Conservation (phyloP, 1,140 invertebrate genomes). For the Araneus ventricosus region DNA sequence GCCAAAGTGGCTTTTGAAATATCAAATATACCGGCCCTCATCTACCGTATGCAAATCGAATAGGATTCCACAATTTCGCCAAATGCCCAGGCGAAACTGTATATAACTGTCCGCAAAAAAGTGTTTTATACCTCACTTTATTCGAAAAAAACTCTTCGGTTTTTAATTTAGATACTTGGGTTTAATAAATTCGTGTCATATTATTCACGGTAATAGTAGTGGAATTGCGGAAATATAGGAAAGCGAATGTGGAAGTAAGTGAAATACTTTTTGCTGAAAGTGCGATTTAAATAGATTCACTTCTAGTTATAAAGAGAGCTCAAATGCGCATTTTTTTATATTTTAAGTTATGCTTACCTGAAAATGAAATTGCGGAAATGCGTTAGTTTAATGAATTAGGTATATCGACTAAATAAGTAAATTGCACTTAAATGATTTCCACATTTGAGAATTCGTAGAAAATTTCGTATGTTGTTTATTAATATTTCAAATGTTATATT, state of each 20-base stretch:
- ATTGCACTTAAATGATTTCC: not conserved
- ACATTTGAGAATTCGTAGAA: not conserved
- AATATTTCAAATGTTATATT: too few relatives aligned
- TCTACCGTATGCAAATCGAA: conserved; percentile 70
- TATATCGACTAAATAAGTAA: not conserved
- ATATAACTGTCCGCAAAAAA: conserved; percentile 38
- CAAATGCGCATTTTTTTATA: not conserved
- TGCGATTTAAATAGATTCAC: not conserved
- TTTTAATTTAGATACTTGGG: conserved; percentile 54
- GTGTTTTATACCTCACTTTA: conserved; percentile 32
- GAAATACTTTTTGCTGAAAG: not conserved
- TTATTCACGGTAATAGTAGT: conserved; percentile 3
- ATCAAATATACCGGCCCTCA: conserved; percentile 52
- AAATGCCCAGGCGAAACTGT: conserved; percentile 35
- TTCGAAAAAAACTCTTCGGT: not conserved
- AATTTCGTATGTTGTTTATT: too few relatives aligned
- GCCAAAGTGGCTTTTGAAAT: conserved; percentile 41
- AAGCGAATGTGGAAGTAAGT: not conserved
- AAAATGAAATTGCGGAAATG: not conserved
- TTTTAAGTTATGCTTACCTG: not conserved
- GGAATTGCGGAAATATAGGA: not conserved
- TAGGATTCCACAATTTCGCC: conserved; percentile 42
- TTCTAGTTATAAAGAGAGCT: not conserved
- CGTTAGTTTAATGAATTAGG: not conserved
- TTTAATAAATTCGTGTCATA: conserved; percentile 50